These are phyloP conservation scores for Heterodera filipjevi DNA, from an alignment of 2,888 invertebrate species.

Conservation along the genomic window DNA sequence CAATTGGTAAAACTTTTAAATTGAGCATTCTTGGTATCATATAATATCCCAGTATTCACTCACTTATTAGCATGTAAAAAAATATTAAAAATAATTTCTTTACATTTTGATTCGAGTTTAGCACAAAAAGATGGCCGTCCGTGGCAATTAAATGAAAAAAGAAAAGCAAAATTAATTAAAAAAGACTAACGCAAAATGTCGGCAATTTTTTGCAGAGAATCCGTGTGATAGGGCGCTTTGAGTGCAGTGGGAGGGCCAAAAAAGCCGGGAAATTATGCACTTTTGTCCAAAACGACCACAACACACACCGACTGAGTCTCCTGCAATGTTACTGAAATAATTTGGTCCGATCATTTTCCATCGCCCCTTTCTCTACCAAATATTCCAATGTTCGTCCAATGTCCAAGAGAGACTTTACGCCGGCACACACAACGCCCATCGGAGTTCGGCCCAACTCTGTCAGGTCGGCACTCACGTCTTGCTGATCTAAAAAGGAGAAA, in stretches of 20 bases:
- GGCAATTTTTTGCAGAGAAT: conserved; percentile 76
- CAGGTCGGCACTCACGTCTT: conserved; percentile 93
- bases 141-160: too few relatives aligned
- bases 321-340: neutral
- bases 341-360: conserved; percentile 68
- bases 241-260: conserved; percentile 80
- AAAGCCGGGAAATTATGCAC: conserved; percentile 86
- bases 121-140: too few relatives aligned
- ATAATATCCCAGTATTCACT: too few relatives aligned
- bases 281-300: conserved; percentile 78
- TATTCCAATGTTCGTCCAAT: conserved; percentile 90
- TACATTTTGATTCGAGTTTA: too few relatives aligned
- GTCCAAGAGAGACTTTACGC: conserved; percentile 94
- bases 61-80: too few relatives aligned
- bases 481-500: conserved; percentile 53
- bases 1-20: too few relatives aligned
- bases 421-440: conserved; percentile 89
- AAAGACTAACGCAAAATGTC: conserved; percentile 70
- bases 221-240: conserved; percentile 76
- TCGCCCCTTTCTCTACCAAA: conserved; percentile 71
- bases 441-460: conserved; percentile 84
- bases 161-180: neutral
- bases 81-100: too few relatives aligned
- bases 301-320: conserved; percentile 95
- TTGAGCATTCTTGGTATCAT: too few relatives aligned